Evolutionary conservation across 37 sponge, comb jelly and placozoan species (phyloP), one percentile per base, ranked within the genome.

Genomic region (Dysidea cf. avara): DNA sequence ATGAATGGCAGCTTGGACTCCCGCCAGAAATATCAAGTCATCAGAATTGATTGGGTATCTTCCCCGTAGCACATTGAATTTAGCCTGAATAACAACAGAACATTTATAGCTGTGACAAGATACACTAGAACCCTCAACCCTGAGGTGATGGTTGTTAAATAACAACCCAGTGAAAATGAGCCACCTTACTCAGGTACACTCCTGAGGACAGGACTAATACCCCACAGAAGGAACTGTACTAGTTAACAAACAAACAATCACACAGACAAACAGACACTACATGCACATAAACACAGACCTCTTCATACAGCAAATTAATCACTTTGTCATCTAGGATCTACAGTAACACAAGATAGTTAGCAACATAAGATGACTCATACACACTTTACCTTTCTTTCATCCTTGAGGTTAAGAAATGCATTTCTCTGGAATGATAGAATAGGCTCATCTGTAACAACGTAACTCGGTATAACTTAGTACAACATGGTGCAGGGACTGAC

Each of bases 291-390:
- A 11, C 22, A 35, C 53, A 62, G 24, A 83, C 90, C 85, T 90
- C 90, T 3, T 80, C 70, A 61, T 90, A 90, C 55, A 90, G 86
- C 1, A 79, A 56, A 36, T 80, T 62, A 46, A 90, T 90, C 60
- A 69, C 81, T 60, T 72, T 52, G 16, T 40, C 30, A 49, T 76
- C 71, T 32, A 54, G 37, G 57, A 71, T 71, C 71, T 71, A 37
- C 2, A 36, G 17, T 43, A 43, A 9, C 9, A 43, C 9, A 9
- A 43, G 46, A 43, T 43, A 43, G 5, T 43, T 5, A 43, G 24
- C 66, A 61, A 61, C 63, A 30, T 29, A 56, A 63, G 13, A 29
- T 34, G 18, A 1, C 4, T 1, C 0, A 1, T 6, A 40, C n/a
- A n/a, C n/a, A n/a, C 20, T 56, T 36, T 12, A 90, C 43, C 39